Percentiles rank a stretch among this genome's conserved stretches.
phyloP scores from a whole-genome alignment of 2,888 invertebrate species.

The Drosophila macrospina region DNA sequence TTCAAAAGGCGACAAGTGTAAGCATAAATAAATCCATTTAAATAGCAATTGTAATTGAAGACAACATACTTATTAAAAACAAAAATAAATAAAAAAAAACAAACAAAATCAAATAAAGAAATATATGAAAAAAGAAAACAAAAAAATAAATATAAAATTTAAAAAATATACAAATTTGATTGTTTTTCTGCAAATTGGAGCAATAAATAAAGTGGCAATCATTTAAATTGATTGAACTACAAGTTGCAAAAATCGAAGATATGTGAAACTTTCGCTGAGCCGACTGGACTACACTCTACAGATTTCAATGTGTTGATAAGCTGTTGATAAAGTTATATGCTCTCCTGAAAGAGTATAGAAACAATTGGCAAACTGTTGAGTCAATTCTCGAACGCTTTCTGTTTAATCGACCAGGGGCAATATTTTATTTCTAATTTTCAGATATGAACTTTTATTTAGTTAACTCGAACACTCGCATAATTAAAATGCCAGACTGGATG shows the following conservation, averaged over 20 bases:
- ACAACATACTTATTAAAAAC: conserved; percentile 56
- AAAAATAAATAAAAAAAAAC: conserved; percentile 15
- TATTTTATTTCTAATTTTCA: conserved; percentile 26
- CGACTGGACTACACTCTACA: background rate
- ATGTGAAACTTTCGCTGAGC: background rate
- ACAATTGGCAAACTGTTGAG: conserved; percentile 19
- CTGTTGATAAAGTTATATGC: background rate
- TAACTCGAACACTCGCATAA: conserved; percentile 31
- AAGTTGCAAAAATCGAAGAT: background rate
- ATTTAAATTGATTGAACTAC: conserved; percentile 60
- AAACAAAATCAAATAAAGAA: conserved; percentile 38
- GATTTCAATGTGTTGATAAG: background rate
- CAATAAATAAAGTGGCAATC: conserved; percentile 59
- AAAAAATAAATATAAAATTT: conserved; percentile 63
- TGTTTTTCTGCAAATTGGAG: conserved; percentile 37
- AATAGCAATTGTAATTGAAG: conserved; percentile 79
- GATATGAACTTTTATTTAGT: conserved; percentile 16
- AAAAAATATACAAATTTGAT: conserved; percentile 26
- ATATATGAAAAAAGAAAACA: conserved; percentile 26
- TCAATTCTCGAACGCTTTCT: conserved; percentile 18
- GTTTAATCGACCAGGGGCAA: conserved; percentile 22
- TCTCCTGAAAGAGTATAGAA: background rate
- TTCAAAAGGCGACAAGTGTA: conserved; percentile 66
- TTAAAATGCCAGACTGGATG: conserved; percentile 34
- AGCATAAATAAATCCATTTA: conserved; percentile 73